These are phyloP conservation scores for Euleptes europaea DNA, from an alignment of 2,113 vertebrate species.

Conservation along the genomic window DNA sequence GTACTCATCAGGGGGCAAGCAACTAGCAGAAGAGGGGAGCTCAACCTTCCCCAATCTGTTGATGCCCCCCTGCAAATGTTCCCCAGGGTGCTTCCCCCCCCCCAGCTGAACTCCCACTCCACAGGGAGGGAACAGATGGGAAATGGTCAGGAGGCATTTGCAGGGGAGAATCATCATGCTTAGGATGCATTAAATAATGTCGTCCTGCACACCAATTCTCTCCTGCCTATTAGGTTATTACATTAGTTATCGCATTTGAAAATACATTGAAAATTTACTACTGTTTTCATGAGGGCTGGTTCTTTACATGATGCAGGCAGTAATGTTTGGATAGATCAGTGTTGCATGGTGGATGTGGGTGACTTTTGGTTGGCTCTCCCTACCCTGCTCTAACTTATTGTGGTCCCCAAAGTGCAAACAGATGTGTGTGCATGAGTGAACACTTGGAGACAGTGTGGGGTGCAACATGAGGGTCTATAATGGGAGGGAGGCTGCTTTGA, in stretches of 20 bases:
- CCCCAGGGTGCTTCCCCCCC: not conserved
- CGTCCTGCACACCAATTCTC: not conserved
- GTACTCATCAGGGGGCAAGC: not conserved
- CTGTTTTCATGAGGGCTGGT: not conserved
- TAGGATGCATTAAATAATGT: not conserved
- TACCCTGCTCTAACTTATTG: too few species aligned
- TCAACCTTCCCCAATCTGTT: not conserved
- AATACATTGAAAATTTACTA: not conserved
- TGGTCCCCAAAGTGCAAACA: too few species aligned
- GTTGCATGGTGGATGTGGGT: too few species aligned
- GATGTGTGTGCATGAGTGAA: too few species aligned
- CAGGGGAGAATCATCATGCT: not conserved
- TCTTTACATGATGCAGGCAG: not conserved
- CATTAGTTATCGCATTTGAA: too few species aligned
- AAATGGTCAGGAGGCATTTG: not conserved
- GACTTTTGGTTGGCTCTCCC: too few species aligned
- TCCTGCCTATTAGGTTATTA: not conserved
- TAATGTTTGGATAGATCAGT: not conserved
- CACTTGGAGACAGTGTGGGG: too few species aligned
- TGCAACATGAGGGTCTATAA: too few species aligned
- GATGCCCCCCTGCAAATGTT: not conserved
- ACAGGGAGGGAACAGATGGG: not conserved
- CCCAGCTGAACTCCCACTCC: not conserved
- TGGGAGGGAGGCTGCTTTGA: too few species aligned
- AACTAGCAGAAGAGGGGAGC: not conserved